phyloP scores from a whole-genome alignment of 2,888 invertebrate genomes.

The Chymomyza amoena region DNA sequence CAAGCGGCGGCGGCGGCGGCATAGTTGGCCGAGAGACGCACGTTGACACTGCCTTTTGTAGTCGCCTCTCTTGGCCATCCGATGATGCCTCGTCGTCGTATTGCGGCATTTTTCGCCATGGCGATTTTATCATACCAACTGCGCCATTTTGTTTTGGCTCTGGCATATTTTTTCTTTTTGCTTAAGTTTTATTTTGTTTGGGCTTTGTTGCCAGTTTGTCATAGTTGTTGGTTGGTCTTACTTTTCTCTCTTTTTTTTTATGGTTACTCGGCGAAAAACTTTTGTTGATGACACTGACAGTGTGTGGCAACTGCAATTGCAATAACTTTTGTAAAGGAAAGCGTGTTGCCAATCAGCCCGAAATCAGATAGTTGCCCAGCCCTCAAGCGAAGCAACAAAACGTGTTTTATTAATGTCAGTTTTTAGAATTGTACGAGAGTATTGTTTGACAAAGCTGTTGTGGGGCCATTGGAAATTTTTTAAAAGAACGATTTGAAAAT shows the following conservation, averaged over 20 bases:
- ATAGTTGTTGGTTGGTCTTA: slow-evolving; percentile 21
- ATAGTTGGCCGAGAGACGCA: not conserved
- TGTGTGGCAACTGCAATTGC: not conserved
- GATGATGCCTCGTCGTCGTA: slow-evolving; percentile 4
- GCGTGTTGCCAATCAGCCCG: slow-evolving; percentile 19
- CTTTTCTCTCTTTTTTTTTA: not conserved
- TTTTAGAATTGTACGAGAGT: not conserved
- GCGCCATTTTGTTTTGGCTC: slow-evolving; percentile 13
- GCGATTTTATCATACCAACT: slow-evolving; percentile 8
- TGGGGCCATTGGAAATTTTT: too few species aligned
- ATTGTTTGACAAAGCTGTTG: not conserved
- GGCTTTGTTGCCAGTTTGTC: slow-evolving; percentile 18
- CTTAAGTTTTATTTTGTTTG: not conserved
- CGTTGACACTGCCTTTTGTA: not conserved
- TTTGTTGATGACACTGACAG: not conserved
- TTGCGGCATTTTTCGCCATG: slow-evolving; percentile 15
- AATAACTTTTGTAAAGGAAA: slow-evolving; percentile 18
- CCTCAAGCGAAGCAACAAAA: not conserved
- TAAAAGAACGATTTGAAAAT: too few species aligned
- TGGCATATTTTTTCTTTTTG: not conserved
- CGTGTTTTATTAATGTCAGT: not conserved
- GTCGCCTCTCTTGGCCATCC: not conserved
- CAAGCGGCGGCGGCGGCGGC: not conserved
- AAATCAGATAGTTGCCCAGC: not conserved
- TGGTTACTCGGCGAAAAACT: slow-evolving; percentile 3